phyloP scores from a whole-genome alignment of 2,113 vertebrate species.

The Saccopteryx bilineata region DNA sequence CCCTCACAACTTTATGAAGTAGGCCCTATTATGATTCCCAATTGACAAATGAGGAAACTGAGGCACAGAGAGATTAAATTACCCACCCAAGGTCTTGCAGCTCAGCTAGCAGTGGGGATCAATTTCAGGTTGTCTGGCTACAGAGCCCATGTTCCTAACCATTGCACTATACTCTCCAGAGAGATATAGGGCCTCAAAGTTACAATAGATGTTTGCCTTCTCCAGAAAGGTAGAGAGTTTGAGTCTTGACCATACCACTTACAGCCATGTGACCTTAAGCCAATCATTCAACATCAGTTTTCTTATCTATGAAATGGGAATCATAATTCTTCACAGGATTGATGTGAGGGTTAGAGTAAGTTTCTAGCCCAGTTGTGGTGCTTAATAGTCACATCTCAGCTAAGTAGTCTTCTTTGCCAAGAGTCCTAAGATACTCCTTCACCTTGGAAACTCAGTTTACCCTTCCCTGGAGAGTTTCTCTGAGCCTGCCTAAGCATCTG shows the following conservation, averaged over 20 bases:
- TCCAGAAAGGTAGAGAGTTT: not conserved
- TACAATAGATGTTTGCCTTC: not conserved
- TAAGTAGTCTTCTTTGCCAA: not conserved
- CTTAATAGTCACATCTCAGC: not conserved
- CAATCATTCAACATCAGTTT: conserved; percentile 24
- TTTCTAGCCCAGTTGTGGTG: not conserved
- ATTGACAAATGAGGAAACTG: conserved; percentile 20
- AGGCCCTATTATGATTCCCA: conserved; percentile 23
- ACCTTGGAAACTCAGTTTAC: not conserved
- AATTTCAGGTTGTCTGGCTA: not conserved
- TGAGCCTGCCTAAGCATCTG: not conserved
- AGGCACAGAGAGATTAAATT: conserved; percentile 41
- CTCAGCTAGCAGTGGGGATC: not conserved
- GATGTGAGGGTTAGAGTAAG: not conserved
- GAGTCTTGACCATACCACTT: not conserved
- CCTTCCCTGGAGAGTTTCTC: not conserved
- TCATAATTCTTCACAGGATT: not conserved
- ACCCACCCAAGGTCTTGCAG: not conserved
- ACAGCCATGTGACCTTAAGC: conserved; percentile 6
- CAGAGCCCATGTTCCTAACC: not conserved
- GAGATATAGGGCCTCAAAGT: not conserved
- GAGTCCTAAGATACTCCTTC: not conserved
- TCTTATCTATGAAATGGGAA: conserved; percentile 48
- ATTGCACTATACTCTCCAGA: not conserved
- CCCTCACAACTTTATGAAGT: not conserved